Percentiles rank a stretch among this genome's conserved stretches.
These are phyloP conservation scores for Enchytraeus crypticus DNA, from an alignment of 2,888 invertebrate species.

Conservation along the genomic window DNA sequence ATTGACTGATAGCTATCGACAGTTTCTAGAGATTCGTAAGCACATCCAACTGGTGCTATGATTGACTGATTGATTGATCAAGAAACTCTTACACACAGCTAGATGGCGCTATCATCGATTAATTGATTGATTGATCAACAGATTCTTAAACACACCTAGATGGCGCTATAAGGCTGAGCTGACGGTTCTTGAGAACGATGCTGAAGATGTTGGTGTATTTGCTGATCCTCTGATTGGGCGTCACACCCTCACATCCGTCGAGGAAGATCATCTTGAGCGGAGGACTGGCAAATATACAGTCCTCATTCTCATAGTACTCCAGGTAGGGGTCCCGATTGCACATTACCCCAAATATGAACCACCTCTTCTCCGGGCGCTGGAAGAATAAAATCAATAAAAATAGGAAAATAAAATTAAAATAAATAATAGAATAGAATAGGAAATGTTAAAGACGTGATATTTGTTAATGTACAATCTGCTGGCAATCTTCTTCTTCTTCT, in stretches of 20 bases:
- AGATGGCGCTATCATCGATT: no score
- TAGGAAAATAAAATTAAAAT: neutral
- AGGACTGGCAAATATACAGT: conserved; percentile 29
- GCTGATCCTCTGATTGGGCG: conserved; percentile 27
- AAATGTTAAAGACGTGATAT: neutral
- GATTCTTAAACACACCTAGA: conserved; percentile 35
- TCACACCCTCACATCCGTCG: conserved; percentile 29
- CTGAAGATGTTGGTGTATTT: conserved; percentile 32
- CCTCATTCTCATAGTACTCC: conserved; percentile 37
- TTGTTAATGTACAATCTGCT: neutral
- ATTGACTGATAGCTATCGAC: no score
- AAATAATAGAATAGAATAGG: neutral
- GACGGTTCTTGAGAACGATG: conserved; percentile 30
- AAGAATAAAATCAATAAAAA: neutral
- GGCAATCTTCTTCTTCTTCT: no score
- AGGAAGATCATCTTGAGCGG: conserved; percentile 33
- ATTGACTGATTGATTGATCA: no score
- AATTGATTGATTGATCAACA: no score
- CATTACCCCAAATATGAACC: conserved; percentile 38
- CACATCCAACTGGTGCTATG: no score
- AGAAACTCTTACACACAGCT: no score
- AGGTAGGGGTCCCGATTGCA: conserved; percentile 30
- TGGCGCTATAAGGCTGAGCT: conserved; percentile 34
- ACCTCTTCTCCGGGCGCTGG: conserved; percentile 35
- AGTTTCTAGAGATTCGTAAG: no score